Conservation (phyloP, 2,113 vertebrate genomes). For the Theristicus caerulescens region DNA sequence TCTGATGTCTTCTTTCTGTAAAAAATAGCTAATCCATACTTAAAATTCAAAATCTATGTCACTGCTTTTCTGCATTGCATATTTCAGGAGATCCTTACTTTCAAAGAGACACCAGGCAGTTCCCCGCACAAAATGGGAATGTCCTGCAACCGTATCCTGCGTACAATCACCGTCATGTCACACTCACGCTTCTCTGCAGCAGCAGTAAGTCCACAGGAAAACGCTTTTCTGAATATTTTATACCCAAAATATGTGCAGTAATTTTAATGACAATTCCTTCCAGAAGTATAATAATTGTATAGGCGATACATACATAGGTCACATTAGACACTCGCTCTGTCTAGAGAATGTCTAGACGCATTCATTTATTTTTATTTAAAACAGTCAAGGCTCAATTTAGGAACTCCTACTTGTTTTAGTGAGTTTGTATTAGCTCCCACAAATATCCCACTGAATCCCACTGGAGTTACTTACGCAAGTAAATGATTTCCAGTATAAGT, state of each 20-base stretch:
- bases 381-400: background rate
- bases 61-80: background rate
- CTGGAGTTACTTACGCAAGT: background rate
- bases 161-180: fast-evolving
- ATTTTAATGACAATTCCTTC: background rate
- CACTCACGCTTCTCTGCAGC: background rate
- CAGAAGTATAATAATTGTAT: background rate
- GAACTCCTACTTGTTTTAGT: background rate
- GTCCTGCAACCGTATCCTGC: background rate
- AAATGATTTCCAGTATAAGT: background rate
- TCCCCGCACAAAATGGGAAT: background rate
- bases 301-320: background rate
- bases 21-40: background rate
- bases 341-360: background rate
- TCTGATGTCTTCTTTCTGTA: background rate
- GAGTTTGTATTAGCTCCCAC: background rate
- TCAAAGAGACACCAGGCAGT: background rate
- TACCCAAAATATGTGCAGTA: background rate
- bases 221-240: background rate
- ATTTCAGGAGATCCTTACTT: background rate
- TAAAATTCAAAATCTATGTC: background rate
- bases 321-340: background rate
- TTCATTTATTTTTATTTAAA: background rate
- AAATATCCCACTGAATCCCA: background rate
- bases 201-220: background rate